Conservation (phyloP, 2,797 vertebrate genomes). For the Muraenolepis orangiensis region DNA sequence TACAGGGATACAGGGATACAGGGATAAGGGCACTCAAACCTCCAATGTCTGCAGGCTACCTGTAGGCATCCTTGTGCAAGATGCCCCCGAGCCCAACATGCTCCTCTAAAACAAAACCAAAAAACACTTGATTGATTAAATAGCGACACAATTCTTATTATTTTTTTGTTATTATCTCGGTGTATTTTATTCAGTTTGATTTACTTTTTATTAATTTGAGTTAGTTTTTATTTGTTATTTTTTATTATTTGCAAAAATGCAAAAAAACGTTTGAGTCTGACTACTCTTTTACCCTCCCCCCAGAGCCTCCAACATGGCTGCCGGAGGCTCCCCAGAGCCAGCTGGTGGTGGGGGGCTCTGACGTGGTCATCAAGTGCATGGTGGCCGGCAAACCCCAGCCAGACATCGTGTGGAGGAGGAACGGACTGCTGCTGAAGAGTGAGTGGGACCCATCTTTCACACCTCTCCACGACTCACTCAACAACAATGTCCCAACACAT, state of each 20-base stretch:
- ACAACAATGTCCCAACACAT: no score
- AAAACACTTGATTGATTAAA: background rate
- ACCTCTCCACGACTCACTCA: no score
- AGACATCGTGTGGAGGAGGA: constrained; percentile 82
- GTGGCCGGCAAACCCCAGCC: constrained; percentile 83
- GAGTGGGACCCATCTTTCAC: constrained; percentile 45
- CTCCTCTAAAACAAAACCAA: background rate
- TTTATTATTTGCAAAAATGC: no score
- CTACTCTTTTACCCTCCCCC: constrained; percentile 34
- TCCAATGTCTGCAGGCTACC: background rate
- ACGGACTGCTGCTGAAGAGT: constrained; percentile 80
- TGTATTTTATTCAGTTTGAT: background rate
- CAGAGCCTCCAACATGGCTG: constrained; percentile 88
- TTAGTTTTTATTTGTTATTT: constrained; percentile 27
- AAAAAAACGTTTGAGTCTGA: no score
- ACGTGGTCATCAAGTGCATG: constrained; percentile 82
- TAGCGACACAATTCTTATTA: no score
- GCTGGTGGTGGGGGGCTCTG: constrained; percentile 76
- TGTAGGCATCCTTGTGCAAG: background rate
- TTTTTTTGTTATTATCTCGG: no score
- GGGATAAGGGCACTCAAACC: no score
- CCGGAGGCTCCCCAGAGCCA: constrained; percentile 75
- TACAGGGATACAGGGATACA: no score
- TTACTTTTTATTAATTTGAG: background rate
- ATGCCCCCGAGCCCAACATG: background rate